Base-by-base conservation (phyloP, 1,140 invertebrate species). In the Maniola jurtina region DNA sequence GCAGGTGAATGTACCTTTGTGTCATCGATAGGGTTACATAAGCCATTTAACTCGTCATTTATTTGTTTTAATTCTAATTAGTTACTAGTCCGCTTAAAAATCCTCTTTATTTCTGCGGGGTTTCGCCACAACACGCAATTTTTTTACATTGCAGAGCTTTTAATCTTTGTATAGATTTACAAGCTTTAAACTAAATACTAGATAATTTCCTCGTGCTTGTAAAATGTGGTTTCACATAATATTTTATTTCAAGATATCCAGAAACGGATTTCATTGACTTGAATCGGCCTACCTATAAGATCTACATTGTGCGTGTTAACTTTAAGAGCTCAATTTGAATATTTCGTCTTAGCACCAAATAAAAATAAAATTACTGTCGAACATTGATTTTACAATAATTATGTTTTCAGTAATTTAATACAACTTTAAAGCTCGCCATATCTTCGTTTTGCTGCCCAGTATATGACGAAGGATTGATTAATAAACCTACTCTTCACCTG, bases 11-110 rank as follows among this genome's bases (percentile, higher is more conserved):
- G 61, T 14, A 63, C 61, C 11, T 33, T 54, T 42, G 15, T 34
- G 47, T 61, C 54, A 56, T 45, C 50, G 63, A 64, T 64, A 64
- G 55, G 54, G 52, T 64, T 56, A 55, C 52, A 42, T 50, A 15
- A 61, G 13, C 36, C 63, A 64, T 34, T 55, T 25, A 14, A 59
- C 35, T 40, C 45, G 55, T 58, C 52, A 64, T 58, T 38, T 64
- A 64, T 58, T 48, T 64, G 52, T 57, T 57, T 57, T 57, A 57
- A 57, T 57, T 59, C 63, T 58, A 58, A 64, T 64, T 64, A 64
- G 55, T 58, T 58, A 9, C 55, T 57, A 64, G 63, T 58, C 63
- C 55, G 63, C 58, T 64, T 64, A 64, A 64, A 64, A 58, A 64
- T 59, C 63, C 63, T 64, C 63, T 64, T 63, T 64, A 64, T 48